phyloP scores from a whole-genome alignment of 2,888 invertebrate genomes.

The Cheilosia soror region DNA sequence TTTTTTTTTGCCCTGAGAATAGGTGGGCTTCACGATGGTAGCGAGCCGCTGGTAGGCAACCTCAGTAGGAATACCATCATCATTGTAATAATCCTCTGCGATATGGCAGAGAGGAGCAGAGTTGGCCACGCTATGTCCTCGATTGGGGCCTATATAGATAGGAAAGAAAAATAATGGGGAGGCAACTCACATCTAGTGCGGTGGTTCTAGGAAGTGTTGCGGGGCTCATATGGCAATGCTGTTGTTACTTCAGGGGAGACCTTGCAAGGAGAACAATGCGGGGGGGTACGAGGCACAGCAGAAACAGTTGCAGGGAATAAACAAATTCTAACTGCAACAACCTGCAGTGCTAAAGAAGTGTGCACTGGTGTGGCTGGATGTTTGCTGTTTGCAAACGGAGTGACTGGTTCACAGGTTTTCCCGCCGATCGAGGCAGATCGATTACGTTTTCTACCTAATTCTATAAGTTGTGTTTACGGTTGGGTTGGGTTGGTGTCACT shows the following conservation, averaged over 20 bases:
- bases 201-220: slow-evolving; percentile 70
- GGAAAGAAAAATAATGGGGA: slow-evolving; percentile 61
- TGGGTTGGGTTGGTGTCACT: no score
- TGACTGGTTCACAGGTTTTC: slow-evolving; percentile 68
- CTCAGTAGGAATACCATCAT: slow-evolving; percentile 71
- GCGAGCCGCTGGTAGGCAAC: slow-evolving; percentile 48
- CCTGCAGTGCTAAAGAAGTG: slow-evolving; percentile 57
- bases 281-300: slow-evolving; percentile 34
- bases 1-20: slow-evolving; percentile 62
- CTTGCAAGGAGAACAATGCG: slow-evolving; percentile 52
- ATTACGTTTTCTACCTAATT: slow-evolving; percentile 66
- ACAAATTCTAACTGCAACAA: slow-evolving; percentile 68
- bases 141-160: slow-evolving; percentile 68
- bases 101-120: slow-evolving; percentile 21
- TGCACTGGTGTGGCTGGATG: slow-evolving; percentile 63
- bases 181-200: slow-evolving; percentile 52
- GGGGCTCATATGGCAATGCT: slow-evolving; percentile 62
- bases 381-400: slow-evolving; percentile 42
- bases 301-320: slow-evolving; percentile 72
- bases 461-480: slow-evolving; percentile 33
- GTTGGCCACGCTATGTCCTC: slow-evolving; percentile 56
- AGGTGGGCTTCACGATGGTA: slow-evolving; percentile 63
- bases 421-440: slow-evolving; percentile 58
- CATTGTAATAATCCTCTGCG: slow-evolving; percentile 61
- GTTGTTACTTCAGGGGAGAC: slow-evolving; percentile 59